Percentiles rank a stretch among this genome's conserved stretches.
Conservation (phyloP, 2,113 vertebrate species). For the Chlamydotis undulata region DNA sequence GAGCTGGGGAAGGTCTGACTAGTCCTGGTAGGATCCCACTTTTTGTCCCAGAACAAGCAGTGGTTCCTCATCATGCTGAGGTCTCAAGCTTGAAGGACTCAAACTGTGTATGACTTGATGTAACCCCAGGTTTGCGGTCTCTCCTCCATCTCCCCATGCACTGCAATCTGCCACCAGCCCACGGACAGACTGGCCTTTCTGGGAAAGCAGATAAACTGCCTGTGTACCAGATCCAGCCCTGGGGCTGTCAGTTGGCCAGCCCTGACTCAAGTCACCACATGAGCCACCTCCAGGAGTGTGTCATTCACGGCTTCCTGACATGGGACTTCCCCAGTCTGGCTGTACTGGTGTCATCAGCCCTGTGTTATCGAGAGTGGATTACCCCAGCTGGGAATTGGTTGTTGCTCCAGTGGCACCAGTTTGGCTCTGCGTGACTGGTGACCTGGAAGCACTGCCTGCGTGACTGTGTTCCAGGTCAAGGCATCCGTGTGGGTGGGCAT, state of each 20-base stretch:
- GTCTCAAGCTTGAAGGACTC: neutral
- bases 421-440: neutral
- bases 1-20: neutral
- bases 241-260: neutral
- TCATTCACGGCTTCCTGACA: neutral
- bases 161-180: neutral
- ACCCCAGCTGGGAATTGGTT: neutral
- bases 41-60: neutral
- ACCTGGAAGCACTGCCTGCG: neutral
- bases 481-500: neutral
- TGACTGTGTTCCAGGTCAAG: neutral
- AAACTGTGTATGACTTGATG: neutral
- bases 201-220: neutral
- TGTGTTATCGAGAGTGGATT: neutral
- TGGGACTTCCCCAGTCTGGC: neutral
- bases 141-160: neutral
- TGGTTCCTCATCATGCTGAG: neutral
- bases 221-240: neutral
- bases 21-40: neutral
- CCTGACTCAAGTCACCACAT: neutral
- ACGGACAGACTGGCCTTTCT: neutral
- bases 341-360: neutral
- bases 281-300: neutral
- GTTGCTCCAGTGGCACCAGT: slow-evolving; percentile 13
- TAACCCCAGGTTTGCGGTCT: neutral